A percentile compares a stretch with the other conserved stretches of the same genome.
Evolutionary conservation across 2,113 vertebrate genomes (phyloP).

Genomic region (Myodes glareolus): DNA sequence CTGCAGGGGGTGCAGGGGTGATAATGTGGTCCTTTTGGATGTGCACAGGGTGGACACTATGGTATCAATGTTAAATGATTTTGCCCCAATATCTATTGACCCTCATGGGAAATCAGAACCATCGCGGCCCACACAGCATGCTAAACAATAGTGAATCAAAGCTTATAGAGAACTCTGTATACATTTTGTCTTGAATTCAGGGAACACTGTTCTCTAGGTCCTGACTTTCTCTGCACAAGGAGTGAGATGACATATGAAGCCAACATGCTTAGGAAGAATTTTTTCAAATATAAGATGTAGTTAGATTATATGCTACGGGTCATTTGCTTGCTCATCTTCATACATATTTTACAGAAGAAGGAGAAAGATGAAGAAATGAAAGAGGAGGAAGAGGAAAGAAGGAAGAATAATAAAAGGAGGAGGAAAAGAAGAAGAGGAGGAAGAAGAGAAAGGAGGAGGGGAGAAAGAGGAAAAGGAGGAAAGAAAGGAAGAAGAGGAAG

Average conservation of each 20-base stretch:
- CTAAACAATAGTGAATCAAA: background rate
- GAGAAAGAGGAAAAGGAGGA: background rate
- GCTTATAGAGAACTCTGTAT: background rate
- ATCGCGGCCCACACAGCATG: background rate
- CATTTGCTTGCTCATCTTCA: background rate
- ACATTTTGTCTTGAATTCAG: background rate
- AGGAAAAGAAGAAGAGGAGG: background rate
- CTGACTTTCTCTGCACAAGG: constrained; percentile 8
- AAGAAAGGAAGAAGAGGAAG: background rate
- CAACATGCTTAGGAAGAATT: background rate
- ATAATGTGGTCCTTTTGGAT: background rate
- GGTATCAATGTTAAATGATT: background rate
- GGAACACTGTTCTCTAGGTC: background rate
- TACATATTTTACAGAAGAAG: background rate
- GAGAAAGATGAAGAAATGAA: background rate
- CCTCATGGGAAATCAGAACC: background rate
- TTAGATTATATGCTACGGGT: background rate
- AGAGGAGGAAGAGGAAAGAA: background rate
- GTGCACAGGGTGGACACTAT: background rate
- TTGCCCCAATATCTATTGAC: background rate
- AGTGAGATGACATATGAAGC: background rate
- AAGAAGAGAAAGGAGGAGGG: background rate
- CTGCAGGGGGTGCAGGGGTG: accelerated
- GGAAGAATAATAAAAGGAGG: too few relatives aligned
- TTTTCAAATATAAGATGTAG: background rate